phyloP scores from a whole-genome alignment of 2,797 vertebrate genomes.

The Scarus forsteni region DNA sequence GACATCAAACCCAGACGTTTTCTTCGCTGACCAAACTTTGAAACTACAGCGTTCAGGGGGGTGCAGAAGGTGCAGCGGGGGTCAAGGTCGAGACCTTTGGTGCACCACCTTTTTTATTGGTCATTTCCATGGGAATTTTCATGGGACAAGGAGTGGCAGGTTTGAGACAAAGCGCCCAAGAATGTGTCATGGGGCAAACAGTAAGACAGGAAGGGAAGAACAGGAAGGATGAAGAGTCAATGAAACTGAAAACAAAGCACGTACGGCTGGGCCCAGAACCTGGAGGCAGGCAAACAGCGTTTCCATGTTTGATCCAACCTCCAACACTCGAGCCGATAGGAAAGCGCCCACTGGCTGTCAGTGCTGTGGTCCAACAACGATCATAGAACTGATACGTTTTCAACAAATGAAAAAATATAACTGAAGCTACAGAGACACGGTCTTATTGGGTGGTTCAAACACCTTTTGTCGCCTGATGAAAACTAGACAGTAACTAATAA shows the following conservation, averaged over 20 bases:
- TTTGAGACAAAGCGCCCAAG: slow-evolving; percentile 22
- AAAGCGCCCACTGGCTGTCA: not conserved
- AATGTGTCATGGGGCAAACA: slow-evolving; percentile 36
- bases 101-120: too few species aligned
- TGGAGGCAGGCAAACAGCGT: not conserved
- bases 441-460: too few species aligned
- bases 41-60: too few species aligned
- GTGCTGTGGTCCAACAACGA: not conserved
- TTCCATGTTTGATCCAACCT: not conserved
- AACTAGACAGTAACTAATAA: too few species aligned
- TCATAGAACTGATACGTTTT: too few species aligned
- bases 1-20: slow-evolving; percentile 64
- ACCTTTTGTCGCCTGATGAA: too few species aligned
- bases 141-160: not conserved
- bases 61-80: slow-evolving; percentile 7
- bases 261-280: slow-evolving; percentile 10
- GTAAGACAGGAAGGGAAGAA: slow-evolving; percentile 53
- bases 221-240: slow-evolving; percentile 62
- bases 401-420: too few species aligned
- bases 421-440: too few species aligned
- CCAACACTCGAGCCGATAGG: not conserved
- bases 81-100: slow-evolving; percentile 13
- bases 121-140: too few species aligned
- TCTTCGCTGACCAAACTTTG: not conserved
- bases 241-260: slow-evolving; percentile 48